Conservation (phyloP, 53 echinoderm and acorn worm genomes). For the Hippasteria phrygiana region DNA sequence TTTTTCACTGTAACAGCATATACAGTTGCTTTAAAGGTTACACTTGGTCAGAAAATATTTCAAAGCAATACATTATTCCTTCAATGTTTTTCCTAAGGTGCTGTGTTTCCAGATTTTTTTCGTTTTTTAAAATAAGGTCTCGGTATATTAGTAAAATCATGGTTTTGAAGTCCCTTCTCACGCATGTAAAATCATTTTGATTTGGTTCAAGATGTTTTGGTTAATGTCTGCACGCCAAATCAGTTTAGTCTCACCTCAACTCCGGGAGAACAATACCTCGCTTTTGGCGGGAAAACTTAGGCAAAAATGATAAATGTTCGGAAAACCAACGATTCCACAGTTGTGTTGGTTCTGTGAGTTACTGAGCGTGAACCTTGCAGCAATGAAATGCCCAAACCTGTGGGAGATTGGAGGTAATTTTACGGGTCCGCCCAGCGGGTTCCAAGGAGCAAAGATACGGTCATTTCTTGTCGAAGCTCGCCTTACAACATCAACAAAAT, state of each 20-base stretch:
- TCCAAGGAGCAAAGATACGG: slow-evolving; percentile 21
- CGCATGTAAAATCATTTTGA: too few relatives aligned
- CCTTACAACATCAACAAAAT: slow-evolving; percentile 50
- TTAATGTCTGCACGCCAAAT: background rate
- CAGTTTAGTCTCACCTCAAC: background rate
- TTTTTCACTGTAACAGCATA: too few relatives aligned
- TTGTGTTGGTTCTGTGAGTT: background rate
- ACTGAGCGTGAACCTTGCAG: slow-evolving; percentile 17
- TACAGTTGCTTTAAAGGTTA: too few relatives aligned
- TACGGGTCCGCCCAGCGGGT: slow-evolving; percentile 31
- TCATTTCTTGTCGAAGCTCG: slow-evolving; percentile 41
- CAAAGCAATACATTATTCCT: too few relatives aligned
- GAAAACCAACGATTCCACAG: background rate
- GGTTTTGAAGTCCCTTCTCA: too few relatives aligned
- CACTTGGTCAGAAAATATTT: too few relatives aligned
- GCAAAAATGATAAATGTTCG: background rate
- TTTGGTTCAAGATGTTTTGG: too few relatives aligned
- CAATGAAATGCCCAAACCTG: background rate
- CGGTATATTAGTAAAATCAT: too few relatives aligned
- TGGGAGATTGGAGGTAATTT: slow-evolving; percentile 4
- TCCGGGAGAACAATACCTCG: background rate
- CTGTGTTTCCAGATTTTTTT: too few relatives aligned
- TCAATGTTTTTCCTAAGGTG: too few relatives aligned
- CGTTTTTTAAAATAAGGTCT: too few relatives aligned
- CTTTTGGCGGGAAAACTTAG: background rate